phyloP scores from a whole-genome alignment of 1,140 invertebrate species.

The Aphidius gifuensis region DNA sequence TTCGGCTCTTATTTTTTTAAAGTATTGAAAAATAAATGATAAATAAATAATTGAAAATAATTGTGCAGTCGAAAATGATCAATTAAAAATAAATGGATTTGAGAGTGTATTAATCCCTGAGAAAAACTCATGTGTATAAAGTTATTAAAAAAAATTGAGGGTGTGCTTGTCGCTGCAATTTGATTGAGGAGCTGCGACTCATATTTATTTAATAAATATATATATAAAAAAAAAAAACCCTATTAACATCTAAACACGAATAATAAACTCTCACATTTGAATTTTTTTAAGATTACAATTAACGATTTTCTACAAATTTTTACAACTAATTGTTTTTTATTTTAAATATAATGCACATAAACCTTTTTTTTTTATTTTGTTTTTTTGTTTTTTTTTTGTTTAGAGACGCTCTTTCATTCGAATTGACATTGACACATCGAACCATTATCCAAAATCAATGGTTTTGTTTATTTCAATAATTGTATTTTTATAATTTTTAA shows the following conservation, averaged over 20 bases:
- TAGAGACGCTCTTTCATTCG: conserved; percentile 11
- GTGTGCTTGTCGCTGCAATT: conserved; percentile 21
- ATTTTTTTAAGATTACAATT: not conserved
- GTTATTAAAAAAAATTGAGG: conserved; percentile 5
- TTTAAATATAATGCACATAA: not conserved
- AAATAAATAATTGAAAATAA: conserved; percentile 1
- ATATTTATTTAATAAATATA: conserved; percentile 7
- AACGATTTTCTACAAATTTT: conserved; percentile 3
- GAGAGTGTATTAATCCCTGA: conserved; percentile 3
- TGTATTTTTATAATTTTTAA: too few relatives aligned
- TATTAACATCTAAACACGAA: conserved; percentile 6
- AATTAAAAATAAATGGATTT: not conserved
- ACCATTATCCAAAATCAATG: not conserved
- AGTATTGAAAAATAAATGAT: conserved; percentile 30
- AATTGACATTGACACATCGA: conserved; percentile 12
- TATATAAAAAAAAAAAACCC: not conserved
- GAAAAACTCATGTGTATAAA: conserved; percentile 7
- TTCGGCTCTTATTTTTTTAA: conserved; percentile 22
- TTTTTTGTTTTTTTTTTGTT: not conserved
- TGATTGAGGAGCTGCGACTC: conserved; percentile 24
- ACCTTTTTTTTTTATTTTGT: not conserved
- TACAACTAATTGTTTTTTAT: conserved; percentile 1
- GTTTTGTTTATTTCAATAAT: too few relatives aligned
- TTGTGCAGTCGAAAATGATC: not conserved
- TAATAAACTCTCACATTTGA: not conserved